Evolutionary conservation across 2,113 vertebrate species (phyloP).

Genomic region (Accipiter virgatus): DNA sequence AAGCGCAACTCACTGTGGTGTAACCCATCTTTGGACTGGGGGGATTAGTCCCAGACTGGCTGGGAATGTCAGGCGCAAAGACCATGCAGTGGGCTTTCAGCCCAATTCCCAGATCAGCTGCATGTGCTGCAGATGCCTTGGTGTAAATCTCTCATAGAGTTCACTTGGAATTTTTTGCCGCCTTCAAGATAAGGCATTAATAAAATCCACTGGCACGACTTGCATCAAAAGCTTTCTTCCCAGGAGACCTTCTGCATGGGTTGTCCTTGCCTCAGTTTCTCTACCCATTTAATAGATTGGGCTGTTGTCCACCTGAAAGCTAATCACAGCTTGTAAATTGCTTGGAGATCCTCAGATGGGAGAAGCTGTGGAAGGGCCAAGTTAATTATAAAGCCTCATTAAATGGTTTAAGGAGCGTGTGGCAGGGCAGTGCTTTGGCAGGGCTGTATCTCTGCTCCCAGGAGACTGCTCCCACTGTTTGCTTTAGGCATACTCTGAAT

Average conservation of each 20-base stretch:
- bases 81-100: neutral
- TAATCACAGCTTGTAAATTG: neutral
- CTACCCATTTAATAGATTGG: neutral
- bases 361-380: conserved; percentile 48
- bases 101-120: neutral
- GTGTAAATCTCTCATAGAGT: neutral
- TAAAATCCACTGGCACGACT: neutral
- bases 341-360: conserved; percentile 37
- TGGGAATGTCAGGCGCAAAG: neutral
- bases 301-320: neutral
- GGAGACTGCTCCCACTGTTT: neutral
- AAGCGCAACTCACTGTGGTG: accelerated
- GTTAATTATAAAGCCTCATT: conserved; percentile 51
- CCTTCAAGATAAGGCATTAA: neutral
- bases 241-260: neutral
- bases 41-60: neutral
- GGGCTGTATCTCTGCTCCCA: neutral
- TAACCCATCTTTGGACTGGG: neutral
- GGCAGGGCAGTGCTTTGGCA: conserved; percentile 21
- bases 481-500: neutral
- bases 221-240: neutral
- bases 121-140: neutral
- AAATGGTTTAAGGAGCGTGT: conserved; percentile 1
- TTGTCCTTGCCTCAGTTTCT: conserved; percentile 18
- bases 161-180: neutral